Base-by-base conservation (phyloP, 2,113 vertebrate species). In the Melanocharis versteri region DNA sequence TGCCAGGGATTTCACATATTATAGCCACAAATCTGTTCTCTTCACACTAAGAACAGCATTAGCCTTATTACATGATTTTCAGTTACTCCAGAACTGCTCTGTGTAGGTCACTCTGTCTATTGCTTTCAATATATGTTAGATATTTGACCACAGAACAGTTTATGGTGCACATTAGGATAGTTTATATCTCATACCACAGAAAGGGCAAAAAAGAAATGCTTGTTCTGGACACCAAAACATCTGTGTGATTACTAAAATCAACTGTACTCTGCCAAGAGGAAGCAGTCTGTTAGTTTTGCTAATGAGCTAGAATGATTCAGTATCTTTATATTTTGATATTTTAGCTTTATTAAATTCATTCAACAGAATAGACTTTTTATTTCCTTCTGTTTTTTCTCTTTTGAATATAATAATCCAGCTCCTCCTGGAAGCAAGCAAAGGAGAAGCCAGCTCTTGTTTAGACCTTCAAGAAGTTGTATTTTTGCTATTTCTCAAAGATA, bases 211-310 rank as follows among this genome's bases (percentile, higher is more conserved):
- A 86, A 83, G 12, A 73, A 92, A 62, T 27, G 35, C 61, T 87
- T 93, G 26, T 61, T 95, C 73, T 72, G n/a, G 61, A 73, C 45
- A 65, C 42, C 15, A 82, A 65, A 20, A 72, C n/a, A 68, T 61
- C 69, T 28, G 23, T 42, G 22, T 45, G 57, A 91, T 72, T 82
- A 89, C 19, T 71, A 65, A 89, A 85, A 89, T 48, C 68, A 93
- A 89, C 60, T 44, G 35, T 27, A 53, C 20, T 80, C 33, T 58
- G 54, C 48, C 76, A 86, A 93, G 71, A 86, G 68, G 71, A 94
- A 95, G 64, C 26, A 73, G 39, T 31, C 39, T 95, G 24, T 78
- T 86, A 77, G 70, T 86, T 96, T 60, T 90, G 51, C 47, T 88
- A 96, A 86, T 42, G 90, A 78, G 47, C 37, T 48, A 70, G 19